Evolutionary conservation across 2,113 vertebrate species (phyloP).

Genomic region (Pachycephala philippinensis): DNA sequence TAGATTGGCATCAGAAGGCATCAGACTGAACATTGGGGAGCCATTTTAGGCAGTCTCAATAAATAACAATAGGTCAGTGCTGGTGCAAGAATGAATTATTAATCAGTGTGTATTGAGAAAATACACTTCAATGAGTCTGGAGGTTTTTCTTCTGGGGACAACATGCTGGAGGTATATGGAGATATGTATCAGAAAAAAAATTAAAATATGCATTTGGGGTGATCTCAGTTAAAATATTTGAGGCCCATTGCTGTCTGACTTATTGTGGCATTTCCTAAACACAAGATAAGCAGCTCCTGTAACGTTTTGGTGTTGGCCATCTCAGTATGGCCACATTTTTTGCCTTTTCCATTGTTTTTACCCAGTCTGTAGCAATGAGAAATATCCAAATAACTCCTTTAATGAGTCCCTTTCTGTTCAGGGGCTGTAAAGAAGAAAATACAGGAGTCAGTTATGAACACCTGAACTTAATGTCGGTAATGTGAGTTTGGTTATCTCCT

Average conservation of each 20-base stretch:
- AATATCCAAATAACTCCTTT: background rate
- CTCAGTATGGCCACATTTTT: background rate
- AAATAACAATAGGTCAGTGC: background rate
- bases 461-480: background rate
- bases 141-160: background rate
- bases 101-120: background rate
- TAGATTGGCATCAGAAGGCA: background rate
- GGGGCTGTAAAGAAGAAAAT: background rate
- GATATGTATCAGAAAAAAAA: accelerated
- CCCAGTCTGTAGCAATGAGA: background rate
- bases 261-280: background rate
- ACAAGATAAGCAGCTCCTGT: background rate
- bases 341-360: background rate
- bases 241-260: background rate
- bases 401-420: background rate
- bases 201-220: background rate
- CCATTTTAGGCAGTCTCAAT: background rate
- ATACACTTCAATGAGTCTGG: background rate
- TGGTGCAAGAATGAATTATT: background rate
- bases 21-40: background rate
- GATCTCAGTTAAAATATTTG: background rate
- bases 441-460: background rate
- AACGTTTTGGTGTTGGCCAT: background rate
- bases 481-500: background rate
- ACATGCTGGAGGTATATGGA: background rate